Evolutionary conservation across 2,888 invertebrate species (phyloP).

Genomic region (Thymelicus sylvestris): DNA sequence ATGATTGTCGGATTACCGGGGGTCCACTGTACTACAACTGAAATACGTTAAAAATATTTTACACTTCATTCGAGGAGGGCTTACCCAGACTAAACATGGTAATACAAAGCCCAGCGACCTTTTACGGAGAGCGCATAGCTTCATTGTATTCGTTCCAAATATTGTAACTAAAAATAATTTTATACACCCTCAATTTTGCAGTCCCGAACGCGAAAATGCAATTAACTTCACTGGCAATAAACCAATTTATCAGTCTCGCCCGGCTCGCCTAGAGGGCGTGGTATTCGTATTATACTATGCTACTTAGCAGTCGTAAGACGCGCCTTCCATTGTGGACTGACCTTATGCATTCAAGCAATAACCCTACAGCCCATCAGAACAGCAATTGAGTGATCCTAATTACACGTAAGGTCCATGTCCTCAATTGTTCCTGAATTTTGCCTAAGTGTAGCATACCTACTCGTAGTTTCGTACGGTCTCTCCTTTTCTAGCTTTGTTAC

Average conservation of each 20-base stretch:
- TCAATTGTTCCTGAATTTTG: conserved; percentile 25
- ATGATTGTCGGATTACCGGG: too few relatives aligned
- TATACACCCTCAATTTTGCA: background rate
- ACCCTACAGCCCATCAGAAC: conserved; percentile 18
- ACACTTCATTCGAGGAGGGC: too few relatives aligned
- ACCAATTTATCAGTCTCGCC: conserved; percentile 48
- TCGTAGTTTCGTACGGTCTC: too few relatives aligned
- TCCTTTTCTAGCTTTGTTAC: too few relatives aligned
- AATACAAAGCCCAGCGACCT: too few relatives aligned
- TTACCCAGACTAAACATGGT: too few relatives aligned
- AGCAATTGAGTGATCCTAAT: conserved; percentile 35
- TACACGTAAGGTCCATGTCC: conserved; percentile 18
- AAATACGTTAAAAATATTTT: too few relatives aligned
- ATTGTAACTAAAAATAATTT: too few relatives aligned
- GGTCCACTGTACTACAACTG: too few relatives aligned
- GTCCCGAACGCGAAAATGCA: conserved; percentile 5
- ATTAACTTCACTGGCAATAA: conserved; percentile 37
- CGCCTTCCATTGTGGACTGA: conserved; percentile 45
- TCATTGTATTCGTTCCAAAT: too few relatives aligned
- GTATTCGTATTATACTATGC: conserved; percentile 32
- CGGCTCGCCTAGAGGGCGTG: conserved; percentile 37
- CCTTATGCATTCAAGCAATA: conserved; percentile 39
- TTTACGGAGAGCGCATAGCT: too few relatives aligned
- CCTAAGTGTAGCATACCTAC: conserved; percentile 1
- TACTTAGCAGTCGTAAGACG: conserved; percentile 33